These are phyloP conservation scores for Ciconia stormi DNA, from an alignment of 2,113 vertebrate genomes.

Conservation along the genomic window DNA sequence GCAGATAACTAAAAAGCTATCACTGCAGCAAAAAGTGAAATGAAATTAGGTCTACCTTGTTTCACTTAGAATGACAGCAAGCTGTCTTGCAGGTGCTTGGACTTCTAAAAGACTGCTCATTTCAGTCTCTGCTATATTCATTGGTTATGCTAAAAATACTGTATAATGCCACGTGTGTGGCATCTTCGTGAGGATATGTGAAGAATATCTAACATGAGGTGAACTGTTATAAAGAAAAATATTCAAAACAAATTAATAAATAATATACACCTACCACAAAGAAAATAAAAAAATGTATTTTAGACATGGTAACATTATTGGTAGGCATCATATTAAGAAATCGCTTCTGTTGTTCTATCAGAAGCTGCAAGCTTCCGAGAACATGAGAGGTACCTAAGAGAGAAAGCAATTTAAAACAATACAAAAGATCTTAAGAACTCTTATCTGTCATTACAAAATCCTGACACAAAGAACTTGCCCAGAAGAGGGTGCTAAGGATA, in stretches of 20 bases:
- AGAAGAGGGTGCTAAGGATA: conserved; percentile 23
- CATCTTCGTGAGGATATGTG: neutral
- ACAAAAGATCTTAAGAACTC: neutral
- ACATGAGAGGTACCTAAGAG: neutral
- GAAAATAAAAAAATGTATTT: neutral
- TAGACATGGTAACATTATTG: neutral
- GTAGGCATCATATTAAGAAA: neutral
- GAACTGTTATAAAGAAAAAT: neutral
- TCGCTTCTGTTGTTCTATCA: neutral
- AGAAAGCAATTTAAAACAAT: neutral
- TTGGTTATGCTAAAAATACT: neutral
- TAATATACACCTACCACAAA: neutral
- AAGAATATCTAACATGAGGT: neutral
- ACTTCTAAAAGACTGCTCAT: neutral
- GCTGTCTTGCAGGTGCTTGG: neutral
- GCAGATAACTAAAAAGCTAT: neutral
- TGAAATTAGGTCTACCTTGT: neutral
- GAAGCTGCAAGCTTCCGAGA: neutral
- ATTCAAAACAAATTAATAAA: neutral
- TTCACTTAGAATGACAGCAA: neutral
- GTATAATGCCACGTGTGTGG: rapidly evolving
- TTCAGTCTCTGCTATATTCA: neutral
- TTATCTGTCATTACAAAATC: neutral
- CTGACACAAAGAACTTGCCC: neutral
- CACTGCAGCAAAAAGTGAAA: neutral